Percentiles rank a stretch among this genome's conserved stretches.
phyloP scores from a whole-genome alignment of 1,140 invertebrate genomes.

The Thrips palmi region DNA sequence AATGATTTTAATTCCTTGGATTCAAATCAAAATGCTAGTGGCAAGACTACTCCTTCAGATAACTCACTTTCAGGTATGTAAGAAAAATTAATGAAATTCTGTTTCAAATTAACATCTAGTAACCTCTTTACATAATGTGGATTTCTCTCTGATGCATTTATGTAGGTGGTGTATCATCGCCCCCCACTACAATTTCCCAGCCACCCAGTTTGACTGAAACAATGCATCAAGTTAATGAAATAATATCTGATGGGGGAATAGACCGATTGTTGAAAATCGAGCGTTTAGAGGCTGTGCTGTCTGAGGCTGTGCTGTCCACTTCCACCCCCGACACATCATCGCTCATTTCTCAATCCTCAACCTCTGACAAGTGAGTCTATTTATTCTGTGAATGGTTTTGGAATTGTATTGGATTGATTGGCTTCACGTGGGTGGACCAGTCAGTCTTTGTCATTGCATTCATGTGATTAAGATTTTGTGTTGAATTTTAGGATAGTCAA shows the following conservation, averaged over 20 bases:
- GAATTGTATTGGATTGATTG: no score
- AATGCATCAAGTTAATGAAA: constrained; percentile 76
- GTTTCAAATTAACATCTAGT: no score
- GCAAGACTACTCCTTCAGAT: constrained; percentile 33
- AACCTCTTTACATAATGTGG: neutral
- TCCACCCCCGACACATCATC: neutral
- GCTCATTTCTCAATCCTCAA: constrained; percentile 1
- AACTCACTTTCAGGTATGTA: constrained; percentile 33
- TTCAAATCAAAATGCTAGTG: no score
- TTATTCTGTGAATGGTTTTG: no score
- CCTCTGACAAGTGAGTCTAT: no score
- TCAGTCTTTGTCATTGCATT: no score
- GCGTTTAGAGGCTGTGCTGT: constrained; percentile 63
- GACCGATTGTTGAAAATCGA: constrained; percentile 75
- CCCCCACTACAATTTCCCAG: constrained; percentile 28
- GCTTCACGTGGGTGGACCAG: no score
- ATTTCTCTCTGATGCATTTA: neutral
- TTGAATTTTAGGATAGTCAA: no score
- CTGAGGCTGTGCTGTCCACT: constrained; percentile 39
- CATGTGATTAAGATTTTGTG: no score
- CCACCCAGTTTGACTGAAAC: constrained; percentile 79
- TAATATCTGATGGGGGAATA: constrained; percentile 63
- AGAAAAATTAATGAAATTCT: constrained; percentile 3
- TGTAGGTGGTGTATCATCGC: constrained; percentile 2
- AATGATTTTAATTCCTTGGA: no score